Percentiles rank a stretch among this genome's conserved stretches.
Evolutionary conservation across 2,797 vertebrate species (phyloP).

Genomic region (Rhinoraja longicauda): DNA sequence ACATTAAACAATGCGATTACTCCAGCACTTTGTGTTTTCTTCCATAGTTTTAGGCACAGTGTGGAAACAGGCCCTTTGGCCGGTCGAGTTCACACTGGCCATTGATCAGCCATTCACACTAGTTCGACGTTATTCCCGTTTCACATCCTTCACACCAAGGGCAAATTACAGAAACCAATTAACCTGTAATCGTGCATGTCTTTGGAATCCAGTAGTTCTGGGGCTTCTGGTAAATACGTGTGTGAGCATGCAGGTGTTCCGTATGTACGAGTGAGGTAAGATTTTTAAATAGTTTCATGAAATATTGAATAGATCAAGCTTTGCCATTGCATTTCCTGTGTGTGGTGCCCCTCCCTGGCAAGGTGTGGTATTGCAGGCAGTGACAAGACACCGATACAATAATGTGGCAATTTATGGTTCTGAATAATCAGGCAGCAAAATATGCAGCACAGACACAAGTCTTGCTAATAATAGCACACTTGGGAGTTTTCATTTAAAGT

Average conservation of each 20-base stretch:
- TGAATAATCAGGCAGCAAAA: conserved; percentile 21
- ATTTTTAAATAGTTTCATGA: background rate
- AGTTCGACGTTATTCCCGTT: no score
- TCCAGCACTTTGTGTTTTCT: no score
- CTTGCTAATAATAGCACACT: background rate
- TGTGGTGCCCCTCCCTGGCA: background rate
- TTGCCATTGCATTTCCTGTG: background rate
- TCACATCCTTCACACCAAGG: no score
- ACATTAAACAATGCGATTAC: no score
- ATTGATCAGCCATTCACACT: no score
- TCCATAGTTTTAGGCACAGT: no score
- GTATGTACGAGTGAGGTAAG: background rate
- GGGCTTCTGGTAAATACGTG: background rate
- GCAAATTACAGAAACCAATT: no score
- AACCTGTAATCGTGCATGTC: no score
- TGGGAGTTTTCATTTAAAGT: background rate
- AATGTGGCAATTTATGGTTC: background rate
- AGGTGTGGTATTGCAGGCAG: background rate
- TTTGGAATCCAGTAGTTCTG: background rate
- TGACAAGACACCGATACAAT: no score
- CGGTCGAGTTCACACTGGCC: no score
- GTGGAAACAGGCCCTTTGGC: no score
- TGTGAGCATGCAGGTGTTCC: background rate
- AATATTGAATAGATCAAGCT: background rate
- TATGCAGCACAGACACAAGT: conserved; percentile 5